These are phyloP conservation scores for Anthopleura sola DNA, from an alignment of 64 coral and sea anemone genomes.

Conservation along the genomic window DNA sequence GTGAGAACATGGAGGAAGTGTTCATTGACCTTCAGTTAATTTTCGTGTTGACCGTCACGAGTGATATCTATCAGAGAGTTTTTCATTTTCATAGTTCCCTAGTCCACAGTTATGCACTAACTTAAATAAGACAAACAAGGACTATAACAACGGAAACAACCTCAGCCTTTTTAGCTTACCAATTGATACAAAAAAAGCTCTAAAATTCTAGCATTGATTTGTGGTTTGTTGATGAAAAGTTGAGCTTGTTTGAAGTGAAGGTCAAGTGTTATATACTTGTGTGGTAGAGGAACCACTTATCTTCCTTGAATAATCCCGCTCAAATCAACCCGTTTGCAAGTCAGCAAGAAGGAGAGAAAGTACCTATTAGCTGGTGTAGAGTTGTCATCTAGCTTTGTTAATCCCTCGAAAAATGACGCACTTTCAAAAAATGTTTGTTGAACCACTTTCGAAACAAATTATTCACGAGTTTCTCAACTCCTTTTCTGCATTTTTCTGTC, in stretches of 20 bases:
- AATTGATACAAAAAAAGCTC: too few species aligned
- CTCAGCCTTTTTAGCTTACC: too few species aligned
- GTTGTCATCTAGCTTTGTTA: background rate
- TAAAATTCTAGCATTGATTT: background rate
- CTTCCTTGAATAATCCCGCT: background rate
- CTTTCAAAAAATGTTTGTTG: background rate
- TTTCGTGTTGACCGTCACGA: background rate
- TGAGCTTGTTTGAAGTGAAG: background rate
- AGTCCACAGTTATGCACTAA: background rate
- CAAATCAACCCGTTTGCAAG: too few species aligned
- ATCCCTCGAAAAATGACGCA: background rate
- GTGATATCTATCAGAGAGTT: background rate
- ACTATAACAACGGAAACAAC: background rate
- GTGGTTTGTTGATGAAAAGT: background rate
- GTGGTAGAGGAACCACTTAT: background rate
- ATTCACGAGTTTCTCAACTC: background rate
- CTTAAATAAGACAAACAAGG: background rate
- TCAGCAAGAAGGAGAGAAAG: background rate
- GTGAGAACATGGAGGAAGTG: background rate
- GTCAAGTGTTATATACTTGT: background rate
- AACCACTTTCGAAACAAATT: background rate
- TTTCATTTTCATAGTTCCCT: background rate
- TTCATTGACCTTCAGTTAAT: background rate
- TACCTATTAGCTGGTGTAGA: too few species aligned
- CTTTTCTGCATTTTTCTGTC: background rate